A percentile compares a stretch with the other conserved stretches of the same genome.
phyloP scores from a whole-genome alignment of 2,797 vertebrate species.

The Hydrophis major region DNA sequence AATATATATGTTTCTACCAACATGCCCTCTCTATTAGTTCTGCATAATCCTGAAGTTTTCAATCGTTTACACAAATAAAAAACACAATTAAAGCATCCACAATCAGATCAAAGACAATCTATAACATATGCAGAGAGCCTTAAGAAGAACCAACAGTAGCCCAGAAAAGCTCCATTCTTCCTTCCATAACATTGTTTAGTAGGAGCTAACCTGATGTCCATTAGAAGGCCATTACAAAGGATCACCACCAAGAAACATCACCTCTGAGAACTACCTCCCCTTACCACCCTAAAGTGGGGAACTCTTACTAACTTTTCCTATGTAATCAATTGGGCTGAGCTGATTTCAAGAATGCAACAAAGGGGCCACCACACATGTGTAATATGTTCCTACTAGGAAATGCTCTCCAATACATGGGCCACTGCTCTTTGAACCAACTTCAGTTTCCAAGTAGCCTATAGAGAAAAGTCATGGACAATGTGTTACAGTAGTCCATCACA shows the following conservation, averaged over 20 bases:
- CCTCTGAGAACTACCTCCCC: background rate
- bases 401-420: background rate
- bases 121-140: background rate
- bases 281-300: background rate
- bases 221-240: background rate
- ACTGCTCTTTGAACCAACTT: background rate
- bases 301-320: background rate
- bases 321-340: background rate
- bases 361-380: background rate
- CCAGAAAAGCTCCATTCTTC: background rate
- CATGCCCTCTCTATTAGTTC: background rate
- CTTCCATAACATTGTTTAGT: background rate
- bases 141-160: background rate
- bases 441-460: background rate
- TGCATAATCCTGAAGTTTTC: background rate
- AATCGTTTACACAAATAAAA: background rate
- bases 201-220: background rate
- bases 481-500: background rate
- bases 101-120: background rate
- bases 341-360: background rate
- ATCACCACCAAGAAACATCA: background rate
- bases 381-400: background rate
- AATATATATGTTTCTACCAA: fast-evolving
- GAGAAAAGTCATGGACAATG: background rate
- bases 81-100: background rate